Conservation (phyloP, 2,113 vertebrate genomes). For the Thalassarche chlororhynchos region DNA sequence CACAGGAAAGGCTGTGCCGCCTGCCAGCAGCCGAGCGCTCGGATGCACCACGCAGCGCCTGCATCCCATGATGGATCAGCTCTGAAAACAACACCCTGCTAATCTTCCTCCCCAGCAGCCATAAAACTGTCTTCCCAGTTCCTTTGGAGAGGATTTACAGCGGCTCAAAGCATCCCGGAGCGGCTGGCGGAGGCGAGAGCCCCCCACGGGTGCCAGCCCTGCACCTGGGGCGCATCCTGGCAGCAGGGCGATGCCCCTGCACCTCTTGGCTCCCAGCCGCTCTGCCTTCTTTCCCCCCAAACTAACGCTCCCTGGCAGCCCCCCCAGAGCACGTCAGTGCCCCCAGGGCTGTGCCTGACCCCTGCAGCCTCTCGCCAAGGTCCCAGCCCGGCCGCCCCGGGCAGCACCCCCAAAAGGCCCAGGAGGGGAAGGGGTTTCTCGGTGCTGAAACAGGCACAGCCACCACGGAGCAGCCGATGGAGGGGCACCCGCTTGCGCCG, state of each 20-base stretch:
- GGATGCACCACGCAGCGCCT: neutral
- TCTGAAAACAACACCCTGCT: slow-evolving; percentile 14
- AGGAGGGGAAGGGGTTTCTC: neutral
- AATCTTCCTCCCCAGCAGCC: slow-evolving; percentile 25
- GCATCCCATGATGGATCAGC: slow-evolving; percentile 4
- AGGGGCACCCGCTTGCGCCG: neutral
- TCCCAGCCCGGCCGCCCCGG: accelerated
- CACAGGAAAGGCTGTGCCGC: neutral
- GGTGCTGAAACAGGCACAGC: neutral
- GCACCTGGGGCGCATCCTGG: neutral
- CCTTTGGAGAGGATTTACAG: slow-evolving; percentile 37
- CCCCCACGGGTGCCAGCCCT: accelerated
- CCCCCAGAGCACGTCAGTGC: too few species aligned
- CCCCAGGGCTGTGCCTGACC: neutral
- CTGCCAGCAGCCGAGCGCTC: neutral
- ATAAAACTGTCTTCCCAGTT: slow-evolving; percentile 36
- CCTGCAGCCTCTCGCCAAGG: accelerated
- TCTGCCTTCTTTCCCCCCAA: neutral
- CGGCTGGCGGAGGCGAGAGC: accelerated
- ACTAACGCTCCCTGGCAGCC: accelerated
- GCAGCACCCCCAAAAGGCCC: neutral
- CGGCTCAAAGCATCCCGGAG: neutral
- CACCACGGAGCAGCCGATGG: accelerated
- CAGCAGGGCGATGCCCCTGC: neutral
- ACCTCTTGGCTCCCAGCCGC: neutral